Evolutionary conservation across 2,888 invertebrate genomes (phyloP), one percentile per base, ranked within the genome.

Genomic region (Caenorhabditis uteleia): DNA sequence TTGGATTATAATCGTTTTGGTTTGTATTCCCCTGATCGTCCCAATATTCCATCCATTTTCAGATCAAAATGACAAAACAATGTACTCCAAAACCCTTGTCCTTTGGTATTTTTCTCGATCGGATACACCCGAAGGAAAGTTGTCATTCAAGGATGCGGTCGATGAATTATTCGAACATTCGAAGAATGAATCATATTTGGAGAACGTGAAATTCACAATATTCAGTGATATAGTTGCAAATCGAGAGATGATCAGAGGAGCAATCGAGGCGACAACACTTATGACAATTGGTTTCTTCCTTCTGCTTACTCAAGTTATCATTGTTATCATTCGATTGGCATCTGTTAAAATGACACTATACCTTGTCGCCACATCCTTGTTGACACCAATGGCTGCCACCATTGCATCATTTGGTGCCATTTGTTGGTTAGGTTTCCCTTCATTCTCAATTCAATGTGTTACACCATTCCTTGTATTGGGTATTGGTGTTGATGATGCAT

Each of bases 401-500:
- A 34, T 74, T 20, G 73, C 80, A 4, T 74, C 80, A 7, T 80
- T 81, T 43, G 81, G 81, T 12, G 55, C 76, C 1, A 67, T 74
- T 29, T 78, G 76, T 31, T 79, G 75, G 70, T 36, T 73, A 36
- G 70, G 73, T 3, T 64, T 59, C 61, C 62, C 70, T 5, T 68
- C 72, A 45, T 82, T 82, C 46, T 75, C 80, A 3, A 78, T 82
- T 51, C 79, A 82, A 68, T 82, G 82, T 53, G 80, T 82, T 26
- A 75, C 77, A 1, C 82, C 82, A 2, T 82, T 82, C 43, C 46
- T 82, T 23, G 79, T 77, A 1, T 65, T 77, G 14, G 80, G 80
- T 50, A 77, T 79, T 21, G 80, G 79, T n/a, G 80, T 80, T 20
- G 82, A 82, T 65, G 82, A 82, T 46, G 79, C 80, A 12, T 82